Evolutionary conservation across 2,888 invertebrate species (phyloP).

Genomic region (Andrena marginata): DNA sequence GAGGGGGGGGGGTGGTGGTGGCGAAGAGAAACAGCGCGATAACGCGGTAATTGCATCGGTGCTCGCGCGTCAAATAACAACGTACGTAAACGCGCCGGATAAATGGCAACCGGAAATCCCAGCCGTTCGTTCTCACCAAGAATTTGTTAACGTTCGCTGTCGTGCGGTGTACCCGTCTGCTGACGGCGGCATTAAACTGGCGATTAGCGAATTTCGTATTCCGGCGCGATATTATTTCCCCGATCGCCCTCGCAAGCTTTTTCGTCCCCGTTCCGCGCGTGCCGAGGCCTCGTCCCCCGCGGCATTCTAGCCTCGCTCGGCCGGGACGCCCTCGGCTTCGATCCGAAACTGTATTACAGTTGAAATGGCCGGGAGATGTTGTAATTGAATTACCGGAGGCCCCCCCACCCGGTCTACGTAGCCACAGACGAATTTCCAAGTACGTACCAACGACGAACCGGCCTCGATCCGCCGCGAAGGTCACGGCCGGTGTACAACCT

Average conservation of each 20-base stretch:
- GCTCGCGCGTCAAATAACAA: slow-evolving; percentile 24
- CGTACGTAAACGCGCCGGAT: neutral
- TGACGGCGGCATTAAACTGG: slow-evolving; percentile 18
- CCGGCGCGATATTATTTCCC: neutral
- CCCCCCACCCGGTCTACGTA: neutral
- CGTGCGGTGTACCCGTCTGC: neutral
- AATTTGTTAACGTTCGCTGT: slow-evolving; percentile 26
- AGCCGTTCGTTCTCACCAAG: neutral
- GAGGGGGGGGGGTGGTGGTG: too few species aligned
- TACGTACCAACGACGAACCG: slow-evolving; percentile 70
- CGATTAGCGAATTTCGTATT: slow-evolving; percentile 14
- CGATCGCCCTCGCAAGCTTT: slow-evolving; percentile 4
- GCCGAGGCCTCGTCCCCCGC: too few species aligned
- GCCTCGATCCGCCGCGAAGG: slow-evolving; percentile 79
- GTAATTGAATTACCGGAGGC: too few species aligned
- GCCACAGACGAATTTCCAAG: slow-evolving; percentile 59
- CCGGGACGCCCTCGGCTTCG: too few species aligned
- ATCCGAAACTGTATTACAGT: too few species aligned
- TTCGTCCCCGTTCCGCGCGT: neutral
- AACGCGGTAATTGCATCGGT: slow-evolving; percentile 11
- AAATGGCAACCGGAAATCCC: slow-evolving; percentile 31
- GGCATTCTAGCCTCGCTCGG: neutral
- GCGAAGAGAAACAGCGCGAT: neutral
- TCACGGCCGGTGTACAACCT: slow-evolving; percentile 82
- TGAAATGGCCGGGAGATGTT: too few species aligned